Conservation (phyloP, 2,113 vertebrate genomes). For the Bungarus multicinctus region DNA sequence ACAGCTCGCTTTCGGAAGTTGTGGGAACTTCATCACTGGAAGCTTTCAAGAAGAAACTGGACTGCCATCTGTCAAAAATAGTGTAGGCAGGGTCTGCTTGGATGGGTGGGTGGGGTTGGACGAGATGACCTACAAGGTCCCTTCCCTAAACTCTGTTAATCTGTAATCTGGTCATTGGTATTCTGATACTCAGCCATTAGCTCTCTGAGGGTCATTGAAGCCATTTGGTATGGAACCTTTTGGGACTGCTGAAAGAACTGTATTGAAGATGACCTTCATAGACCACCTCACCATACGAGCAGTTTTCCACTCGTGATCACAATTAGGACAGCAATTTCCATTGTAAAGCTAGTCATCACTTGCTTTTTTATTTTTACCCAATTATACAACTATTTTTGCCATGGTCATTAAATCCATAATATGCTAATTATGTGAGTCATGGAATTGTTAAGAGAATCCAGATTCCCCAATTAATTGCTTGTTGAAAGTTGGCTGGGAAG, state of each 20-base stretch:
- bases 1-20: too few species aligned
- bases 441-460: not conserved
- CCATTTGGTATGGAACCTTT: not conserved
- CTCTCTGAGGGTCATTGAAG: not conserved
- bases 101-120: too few species aligned
- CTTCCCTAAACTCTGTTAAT: too few species aligned
- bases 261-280: not conserved
- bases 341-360: not conserved
- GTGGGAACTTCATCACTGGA: too few species aligned
- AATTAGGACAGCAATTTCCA: not conserved
- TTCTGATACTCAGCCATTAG: not conserved
- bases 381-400: not conserved
- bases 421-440: not conserved
- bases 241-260: not conserved
- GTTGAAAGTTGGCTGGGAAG: not conserved
- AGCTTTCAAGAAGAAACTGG: too few species aligned
- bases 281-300: not conserved
- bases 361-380: not conserved
- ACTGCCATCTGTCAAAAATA: too few species aligned
- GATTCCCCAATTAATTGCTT: not conserved
- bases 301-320: not conserved
- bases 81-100: too few species aligned
- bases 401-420: not conserved
- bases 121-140: too few species aligned
- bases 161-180: too few species aligned